phyloP scores from a whole-genome alignment of 2,113 vertebrate genomes.

The Daubentonia madagascariensis region DNA sequence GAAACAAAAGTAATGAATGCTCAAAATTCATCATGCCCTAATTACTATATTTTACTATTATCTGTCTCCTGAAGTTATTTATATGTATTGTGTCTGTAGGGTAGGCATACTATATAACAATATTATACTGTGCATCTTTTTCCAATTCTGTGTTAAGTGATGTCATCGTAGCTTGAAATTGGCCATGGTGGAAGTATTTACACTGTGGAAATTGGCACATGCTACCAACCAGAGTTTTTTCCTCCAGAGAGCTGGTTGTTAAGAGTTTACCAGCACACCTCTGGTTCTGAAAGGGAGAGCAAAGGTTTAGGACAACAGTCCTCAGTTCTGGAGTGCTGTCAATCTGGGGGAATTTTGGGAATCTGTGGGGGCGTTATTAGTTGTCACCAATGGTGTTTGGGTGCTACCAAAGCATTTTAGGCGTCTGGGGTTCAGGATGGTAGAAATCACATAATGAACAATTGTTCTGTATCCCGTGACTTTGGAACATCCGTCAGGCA shows the following conservation, averaged over 20 bases:
- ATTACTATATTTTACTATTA: not conserved
- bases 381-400: not conserved
- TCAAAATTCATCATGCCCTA: not conserved
- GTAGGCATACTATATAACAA: not conserved
- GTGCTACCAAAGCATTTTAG: not conserved
- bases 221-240: not conserved
- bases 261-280: not conserved
- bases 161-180: too few species aligned
- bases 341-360: not conserved
- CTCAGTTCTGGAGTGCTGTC: not conserved
- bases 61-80: not conserved
- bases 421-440: not conserved
- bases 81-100: too few species aligned
- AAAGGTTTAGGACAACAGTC: too few species aligned
- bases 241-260: not conserved
- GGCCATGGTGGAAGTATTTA: not conserved
- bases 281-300: not conserved
- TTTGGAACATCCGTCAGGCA: not conserved
- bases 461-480: not conserved
- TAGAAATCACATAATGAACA: not conserved
- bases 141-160: too few species aligned
- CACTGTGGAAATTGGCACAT: not conserved
- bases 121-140: not conserved
- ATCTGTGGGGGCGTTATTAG: accelerated
- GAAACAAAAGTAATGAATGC: not conserved